Evolutionary conservation across 2,113 vertebrate genomes (phyloP), one percentile per base, ranked within the genome.

Genomic region (Calonectris borealis): DNA sequence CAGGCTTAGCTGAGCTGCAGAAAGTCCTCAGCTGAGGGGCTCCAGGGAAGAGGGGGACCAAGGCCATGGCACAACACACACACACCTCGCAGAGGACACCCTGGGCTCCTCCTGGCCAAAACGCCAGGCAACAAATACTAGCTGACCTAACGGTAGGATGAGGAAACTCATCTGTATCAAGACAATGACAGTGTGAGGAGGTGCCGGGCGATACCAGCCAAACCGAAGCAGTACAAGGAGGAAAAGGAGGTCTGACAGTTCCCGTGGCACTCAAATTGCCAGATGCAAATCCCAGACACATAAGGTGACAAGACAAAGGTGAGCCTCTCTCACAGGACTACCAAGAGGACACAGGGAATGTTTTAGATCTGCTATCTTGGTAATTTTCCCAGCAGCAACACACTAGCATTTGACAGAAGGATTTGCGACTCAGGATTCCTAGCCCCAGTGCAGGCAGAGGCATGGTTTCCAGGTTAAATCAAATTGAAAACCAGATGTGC

Each of bases 51-150:
- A 16, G 0, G 8, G 20, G 27, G 16, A 70, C 24, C 21, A 9
- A 65, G 49, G 32, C 61, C 40, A 4, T 0, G 3, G 42, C 68
- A 80, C 49, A 36, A 22, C 6, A 16, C 22, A 44, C 22, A 44
- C 2, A 0, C 6, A 0, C 20, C 21, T n/a, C 0, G 0, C 36
- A n/a, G 46, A 66, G 44, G 27, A 27, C 34, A 26, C 25, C 25
- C 34, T 11, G 34, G 21, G 25, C 11, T 82, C 18, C 54, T 64
- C 65, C 21, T 29, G 27, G 19, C 34, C 66, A 31, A 55, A 79
- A 34, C 2, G 14, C 32, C 68, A 48, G 19, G 32, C 18, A 83
- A 42, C 7, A 70, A 75, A 38, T 1, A 26, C 34, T 48, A 40
- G 36, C 24, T 7, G 20, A 48, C 13, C 32, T 15, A 32, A 48